A percentile compares a stretch with the other conserved stretches of the same genome.
Evolutionary conservation across 2,888 invertebrate genomes (phyloP).

Genomic region (Dicyrtoma fusca): DNA sequence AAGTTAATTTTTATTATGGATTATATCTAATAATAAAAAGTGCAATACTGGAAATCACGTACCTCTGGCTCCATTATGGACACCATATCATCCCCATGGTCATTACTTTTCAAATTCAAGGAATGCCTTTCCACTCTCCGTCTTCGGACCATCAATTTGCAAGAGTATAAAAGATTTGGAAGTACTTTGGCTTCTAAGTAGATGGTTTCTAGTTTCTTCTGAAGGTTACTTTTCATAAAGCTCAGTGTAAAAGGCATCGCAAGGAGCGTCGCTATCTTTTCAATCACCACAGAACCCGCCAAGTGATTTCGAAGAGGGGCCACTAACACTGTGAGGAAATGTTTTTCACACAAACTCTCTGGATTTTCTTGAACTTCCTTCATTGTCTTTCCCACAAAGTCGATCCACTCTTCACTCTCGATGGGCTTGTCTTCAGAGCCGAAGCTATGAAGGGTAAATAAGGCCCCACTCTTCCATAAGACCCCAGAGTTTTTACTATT

Average conservation of each 20-base stretch:
- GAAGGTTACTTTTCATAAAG: slow-evolving; percentile 60
- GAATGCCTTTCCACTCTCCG: slow-evolving; percentile 40
- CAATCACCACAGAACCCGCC: slow-evolving; percentile 67
- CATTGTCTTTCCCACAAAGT: slow-evolving; percentile 78
- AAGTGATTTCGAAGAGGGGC: slow-evolving; percentile 69
- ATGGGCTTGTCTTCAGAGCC: slow-evolving; percentile 64
- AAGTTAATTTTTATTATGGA: no score
- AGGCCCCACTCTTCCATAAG: slow-evolving; percentile 25
- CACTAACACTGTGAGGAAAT: slow-evolving; percentile 66
- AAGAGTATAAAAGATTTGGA: slow-evolving; percentile 78
- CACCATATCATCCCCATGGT: slow-evolving; percentile 38
- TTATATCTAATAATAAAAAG: no score
- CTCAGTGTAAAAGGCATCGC: slow-evolving; percentile 69
- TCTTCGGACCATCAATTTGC: slow-evolving; percentile 68
- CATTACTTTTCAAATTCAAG: slow-evolving; percentile 33
- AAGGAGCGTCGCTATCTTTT: slow-evolving; percentile 68
- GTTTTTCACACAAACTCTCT: slow-evolving; percentile 52
- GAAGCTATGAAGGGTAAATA: slow-evolving; percentile 48
- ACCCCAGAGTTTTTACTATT: no score
- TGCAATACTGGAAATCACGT: no score
- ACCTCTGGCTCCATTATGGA: slow-evolving; percentile 64
- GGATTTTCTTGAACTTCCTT: slow-evolving; percentile 60
- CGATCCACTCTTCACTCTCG: slow-evolving; percentile 85
- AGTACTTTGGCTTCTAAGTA: slow-evolving; percentile 80
- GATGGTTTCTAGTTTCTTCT: slow-evolving; percentile 62